A percentile compares a stretch with the other conserved stretches of the same genome.
phyloP scores from a whole-genome alignment of 2,113 vertebrate genomes.

The Columba livia region DNA sequence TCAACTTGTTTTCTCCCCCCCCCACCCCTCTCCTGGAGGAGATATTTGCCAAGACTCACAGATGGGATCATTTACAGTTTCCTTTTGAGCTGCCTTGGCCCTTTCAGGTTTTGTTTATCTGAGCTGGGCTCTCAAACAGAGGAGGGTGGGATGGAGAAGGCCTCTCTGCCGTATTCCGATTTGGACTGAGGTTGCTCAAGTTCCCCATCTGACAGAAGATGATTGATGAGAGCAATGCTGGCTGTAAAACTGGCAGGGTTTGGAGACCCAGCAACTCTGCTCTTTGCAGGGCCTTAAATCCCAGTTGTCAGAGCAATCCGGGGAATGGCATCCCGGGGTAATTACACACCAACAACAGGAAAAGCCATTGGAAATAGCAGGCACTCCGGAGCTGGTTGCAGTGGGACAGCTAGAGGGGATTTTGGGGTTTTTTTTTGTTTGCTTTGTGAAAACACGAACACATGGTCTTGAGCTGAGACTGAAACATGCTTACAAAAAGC shows the following conservation, averaged over 20 bases:
- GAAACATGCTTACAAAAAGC: neutral
- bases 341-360: constrained; percentile 25
- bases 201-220: constrained; percentile 47
- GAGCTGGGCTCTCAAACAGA: constrained; percentile 45
- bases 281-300: constrained; percentile 2
- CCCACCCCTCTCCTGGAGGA: neutral
- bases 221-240: constrained; percentile 39
- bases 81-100: constrained; percentile 65
- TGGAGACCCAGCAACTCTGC: neutral
- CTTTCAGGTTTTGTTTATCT: constrained; percentile 72
- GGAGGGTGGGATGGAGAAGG: constrained; percentile 12
- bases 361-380: constrained; percentile 43
- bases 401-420: neutral
- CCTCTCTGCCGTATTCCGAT: constrained; percentile 24
- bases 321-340: neutral
- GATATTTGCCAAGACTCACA: constrained; percentile 61
- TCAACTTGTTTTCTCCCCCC: constrained; percentile 47
- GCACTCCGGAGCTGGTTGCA: accelerated
- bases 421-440: neutral
- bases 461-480: neutral
- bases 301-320: neutral
- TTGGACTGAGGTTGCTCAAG: constrained; percentile 19
- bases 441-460: neutral
- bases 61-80: constrained; percentile 71
- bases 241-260: constrained; percentile 27